Base-by-base conservation (phyloP, 2,113 vertebrate genomes). In the Sebastes schlegelii region DNA sequence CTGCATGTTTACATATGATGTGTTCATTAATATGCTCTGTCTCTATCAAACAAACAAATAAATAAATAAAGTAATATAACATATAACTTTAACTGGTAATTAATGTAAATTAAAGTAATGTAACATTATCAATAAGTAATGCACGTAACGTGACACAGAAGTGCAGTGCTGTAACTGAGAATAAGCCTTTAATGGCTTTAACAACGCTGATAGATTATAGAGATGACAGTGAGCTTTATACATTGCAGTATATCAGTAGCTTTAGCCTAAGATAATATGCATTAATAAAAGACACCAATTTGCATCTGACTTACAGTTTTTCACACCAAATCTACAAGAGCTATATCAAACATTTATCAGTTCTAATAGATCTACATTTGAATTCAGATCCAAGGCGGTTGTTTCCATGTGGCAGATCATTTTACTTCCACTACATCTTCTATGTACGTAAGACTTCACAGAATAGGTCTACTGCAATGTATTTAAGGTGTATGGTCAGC, bases 291-390 rank as follows among this genome's bases (percentile, higher is more conserved):
- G 34, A 34, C 34, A 3, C 34, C 8, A 42, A 45, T 60, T 65
- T 49, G 16, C 10, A 70, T 70, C 14, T 43, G 21, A 58, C 19
- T 71, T 42, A 40, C 14, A 78, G 6, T 46, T 21, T 64, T 76
- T 78, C 21, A 61, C 52, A 65, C 17, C 16, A n/a, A 52, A 63
- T 74, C 52, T 69, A 43, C 1, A 49, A 57, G 61, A 67, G 34
- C n/a, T 60, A 34, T 34, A 62, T 61, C 14, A 66, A 67, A 26
- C 42, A 68, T 67, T 48, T 60, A 74, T 79, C 21, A 34, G 2
- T 60, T 60, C 5, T 60, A 73, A 79, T 34, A 42, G 4, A 82
- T 76, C 12, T 45, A 14, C 19, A 63, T 19, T 63, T 63, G 1
- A 23, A 60, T 34, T 34, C 34, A 34, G 34, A 34, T 34, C 34